Base-by-base conservation (phyloP, 2,888 invertebrate species). In the Hyles lineata region DNA sequence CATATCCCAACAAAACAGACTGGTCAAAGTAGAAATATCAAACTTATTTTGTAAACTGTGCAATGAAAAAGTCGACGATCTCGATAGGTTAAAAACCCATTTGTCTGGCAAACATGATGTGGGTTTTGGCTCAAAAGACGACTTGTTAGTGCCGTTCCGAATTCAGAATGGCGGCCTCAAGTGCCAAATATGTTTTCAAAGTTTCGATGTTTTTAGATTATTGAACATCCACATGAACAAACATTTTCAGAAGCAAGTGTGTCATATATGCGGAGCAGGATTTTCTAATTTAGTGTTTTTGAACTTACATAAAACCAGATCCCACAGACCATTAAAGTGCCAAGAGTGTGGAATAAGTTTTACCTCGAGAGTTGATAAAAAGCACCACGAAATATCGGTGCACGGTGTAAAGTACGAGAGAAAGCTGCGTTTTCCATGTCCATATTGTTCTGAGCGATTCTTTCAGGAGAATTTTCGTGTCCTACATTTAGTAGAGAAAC, bases 171-270 rank as follows among this genome's bases (percentile, higher is more conserved):
- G 81, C 0, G 78, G 80, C 0, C 75, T 93, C 0, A 78, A 84
- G 61, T 94, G 94, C 62, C 93, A 92, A 61, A 81, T 93, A 15
- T 94, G 94, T 70, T 76, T 50, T 0, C 89, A 92, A 74, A 76
- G 71, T 0, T 94, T 92, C 50, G 74, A 76, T 0, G 75, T 85
- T 11, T 94, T 94, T 61, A 80, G 92, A 7, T 73, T 87, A 0
- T 75, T 94, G 2, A 93, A 93, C 58, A 90, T 94, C 1, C 94
- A 94, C 72, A 89, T 93, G 84, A 93, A 94, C 58, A 90, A 82
- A 63, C 93, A 94, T 83, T 94, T 79, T 73, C 90, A 90, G 71
- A 93, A 91, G 19, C 90, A 92, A 73, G 89, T 93, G 0, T 94
- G 94, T 32, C 88, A 93, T 74, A 83, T 91, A 0, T 94, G 94